Conservation (phyloP, 2,797 vertebrate genomes). For the Sparus aurata region DNA sequence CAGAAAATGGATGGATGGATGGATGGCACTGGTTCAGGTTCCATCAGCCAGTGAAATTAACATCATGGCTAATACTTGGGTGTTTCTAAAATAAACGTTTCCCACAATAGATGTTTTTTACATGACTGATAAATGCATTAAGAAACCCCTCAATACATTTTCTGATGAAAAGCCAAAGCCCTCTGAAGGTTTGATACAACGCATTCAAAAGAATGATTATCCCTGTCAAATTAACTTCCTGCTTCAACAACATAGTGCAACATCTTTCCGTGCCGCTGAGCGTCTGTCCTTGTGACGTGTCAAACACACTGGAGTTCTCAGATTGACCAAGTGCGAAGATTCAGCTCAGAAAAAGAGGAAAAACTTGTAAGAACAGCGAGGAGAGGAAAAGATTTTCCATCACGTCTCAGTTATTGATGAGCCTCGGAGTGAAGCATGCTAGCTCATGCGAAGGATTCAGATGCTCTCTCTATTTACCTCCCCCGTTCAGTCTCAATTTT, state of each 20-base stretch:
- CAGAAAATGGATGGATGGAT: too few species aligned
- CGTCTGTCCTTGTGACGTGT: slow-evolving; percentile 15
- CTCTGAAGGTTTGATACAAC: slow-evolving; percentile 5
- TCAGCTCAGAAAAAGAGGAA: slow-evolving; percentile 8
- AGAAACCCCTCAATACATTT: background rate
- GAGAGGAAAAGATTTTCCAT: slow-evolving; percentile 48
- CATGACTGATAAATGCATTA: background rate
- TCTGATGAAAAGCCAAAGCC: background rate
- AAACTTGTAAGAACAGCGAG: slow-evolving; percentile 6
- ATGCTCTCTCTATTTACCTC: slow-evolving; percentile 31
- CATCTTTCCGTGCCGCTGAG: slow-evolving; percentile 5
- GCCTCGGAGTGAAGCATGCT: slow-evolving; percentile 24
- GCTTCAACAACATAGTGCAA: background rate
- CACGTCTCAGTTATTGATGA: slow-evolving; percentile 67
- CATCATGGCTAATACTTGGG: background rate
- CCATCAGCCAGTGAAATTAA: background rate
- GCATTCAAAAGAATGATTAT: slow-evolving; percentile 16
- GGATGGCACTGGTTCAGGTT: background rate
- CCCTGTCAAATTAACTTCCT: background rate
- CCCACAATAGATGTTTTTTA: background rate
- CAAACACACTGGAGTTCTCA: slow-evolving; percentile 17
- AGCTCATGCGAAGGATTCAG: slow-evolving; percentile 38
- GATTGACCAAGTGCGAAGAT: slow-evolving; percentile 29
- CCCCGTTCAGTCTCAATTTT: slow-evolving; percentile 38
- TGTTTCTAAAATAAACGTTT: background rate